Conservation (phyloP, 2,888 invertebrate genomes). For the Lydus trimaculatus region DNA sequence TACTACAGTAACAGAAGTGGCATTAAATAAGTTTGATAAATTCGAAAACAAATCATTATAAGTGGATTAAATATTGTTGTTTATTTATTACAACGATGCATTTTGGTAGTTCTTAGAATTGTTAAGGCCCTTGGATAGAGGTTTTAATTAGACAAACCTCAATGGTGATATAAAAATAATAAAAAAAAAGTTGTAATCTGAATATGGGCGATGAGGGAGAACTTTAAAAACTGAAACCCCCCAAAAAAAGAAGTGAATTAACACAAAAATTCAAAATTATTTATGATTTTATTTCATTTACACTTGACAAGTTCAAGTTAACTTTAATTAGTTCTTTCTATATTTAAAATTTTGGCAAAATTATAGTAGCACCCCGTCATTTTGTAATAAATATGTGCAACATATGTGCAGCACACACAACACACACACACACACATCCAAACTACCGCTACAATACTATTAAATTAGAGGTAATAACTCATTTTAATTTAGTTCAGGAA, state of each 20-base stretch:
- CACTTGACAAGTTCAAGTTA: not conserved
- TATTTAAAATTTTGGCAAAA: slow-evolving; percentile 3
- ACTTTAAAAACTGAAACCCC: slow-evolving; percentile 40
- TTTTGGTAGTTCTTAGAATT: slow-evolving; percentile 34
- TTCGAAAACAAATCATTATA: not conserved
- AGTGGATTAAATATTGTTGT: too few relatives aligned
- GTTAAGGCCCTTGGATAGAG: slow-evolving; percentile 42
- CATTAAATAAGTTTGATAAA: not conserved
- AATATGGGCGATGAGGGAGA: slow-evolving; percentile 56
- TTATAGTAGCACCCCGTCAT: not conserved
- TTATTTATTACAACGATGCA: slow-evolving; percentile 11
- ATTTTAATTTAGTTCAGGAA: slow-evolving; percentile 39
- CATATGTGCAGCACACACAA: slow-evolving; percentile 31
- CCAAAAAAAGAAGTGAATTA: slow-evolving; percentile 42
- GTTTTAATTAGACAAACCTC: slow-evolving; percentile 61
- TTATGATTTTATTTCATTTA: not conserved
- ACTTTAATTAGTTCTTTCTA: not conserved
- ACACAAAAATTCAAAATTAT: slow-evolving; percentile 30
- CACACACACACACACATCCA: too few relatives aligned
- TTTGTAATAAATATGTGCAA: slow-evolving; percentile 30
- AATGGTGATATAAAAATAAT: slow-evolving; percentile 60
- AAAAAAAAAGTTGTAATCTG: slow-evolving; percentile 54
- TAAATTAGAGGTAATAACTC: slow-evolving; percentile 42
- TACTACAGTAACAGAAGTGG: not conserved
- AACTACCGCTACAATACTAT: slow-evolving; percentile 22